Evolutionary conservation across 2,113 vertebrate species (phyloP).

Genomic region (Arenaria interpres): DNA sequence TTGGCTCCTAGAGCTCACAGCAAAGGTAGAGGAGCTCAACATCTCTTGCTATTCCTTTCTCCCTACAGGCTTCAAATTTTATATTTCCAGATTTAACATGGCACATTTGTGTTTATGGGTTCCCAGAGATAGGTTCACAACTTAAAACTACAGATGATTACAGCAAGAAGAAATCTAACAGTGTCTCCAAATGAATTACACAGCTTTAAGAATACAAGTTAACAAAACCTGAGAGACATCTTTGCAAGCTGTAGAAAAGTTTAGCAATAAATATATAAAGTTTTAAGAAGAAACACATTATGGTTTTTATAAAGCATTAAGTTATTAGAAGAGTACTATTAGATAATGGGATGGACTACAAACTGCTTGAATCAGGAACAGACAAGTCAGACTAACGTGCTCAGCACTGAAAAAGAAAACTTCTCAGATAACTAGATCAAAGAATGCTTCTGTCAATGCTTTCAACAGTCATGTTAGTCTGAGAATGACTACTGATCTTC

Average conservation of each 20-base stretch:
- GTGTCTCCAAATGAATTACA: not conserved
- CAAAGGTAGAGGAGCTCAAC: not conserved
- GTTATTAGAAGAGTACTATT: not conserved
- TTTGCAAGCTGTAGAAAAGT: not conserved
- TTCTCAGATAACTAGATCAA: constrained; percentile 3
- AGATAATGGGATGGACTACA: not conserved
- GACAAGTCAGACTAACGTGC: not conserved
- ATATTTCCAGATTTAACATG: not conserved
- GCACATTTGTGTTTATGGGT: not conserved
- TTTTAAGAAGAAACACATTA: not conserved
- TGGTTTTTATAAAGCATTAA: not conserved
- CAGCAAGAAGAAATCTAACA: not conserved
- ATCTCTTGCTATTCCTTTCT: not conserved
- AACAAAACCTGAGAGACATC: not conserved
- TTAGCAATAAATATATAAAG: not conserved
- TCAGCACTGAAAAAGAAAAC: not conserved
- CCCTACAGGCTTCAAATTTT: constrained; percentile 10
- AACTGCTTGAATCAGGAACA: not conserved
- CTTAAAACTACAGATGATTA: not conserved
- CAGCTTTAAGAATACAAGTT: not conserved
- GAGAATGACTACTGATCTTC: not conserved
- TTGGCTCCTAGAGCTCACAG: not conserved
- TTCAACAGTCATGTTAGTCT: not conserved
- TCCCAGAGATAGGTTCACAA: not conserved
- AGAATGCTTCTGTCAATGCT: not conserved